Evolutionary conservation across 2,888 invertebrate species (phyloP), one percentile per base, ranked within the genome.

Genomic region (Drosophila rubida): DNA sequence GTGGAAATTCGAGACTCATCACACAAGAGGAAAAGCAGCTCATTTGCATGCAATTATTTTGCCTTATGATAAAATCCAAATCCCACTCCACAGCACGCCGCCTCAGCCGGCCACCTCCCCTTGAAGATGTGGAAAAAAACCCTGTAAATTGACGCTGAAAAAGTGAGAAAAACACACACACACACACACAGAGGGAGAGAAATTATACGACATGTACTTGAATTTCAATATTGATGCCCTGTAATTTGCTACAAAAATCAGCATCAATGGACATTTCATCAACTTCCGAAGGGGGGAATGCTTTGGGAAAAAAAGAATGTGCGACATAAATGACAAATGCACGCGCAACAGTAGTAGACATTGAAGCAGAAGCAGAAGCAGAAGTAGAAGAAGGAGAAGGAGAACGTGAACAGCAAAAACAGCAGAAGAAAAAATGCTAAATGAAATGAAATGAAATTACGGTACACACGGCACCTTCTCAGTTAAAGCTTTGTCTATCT

Each of bases 391-490:
- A 14, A 53, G 9, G 13, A 50, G 32, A 39, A 48, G 48, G 58
- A 53, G 39, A 53, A 58, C 49, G 48, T 37, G 53, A 45, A 48
- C 35, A 16, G 45, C 35, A 60, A 11, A 41, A 51, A n/a, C n/a
- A n/a, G n/a, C 23, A 60, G 57, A 59, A 41, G 67, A 66, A 57
- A 78, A 86, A 71, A 69, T 76, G 77, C 73, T 86, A 88, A 82
- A 82, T 88, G 88, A 82, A 82, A 81, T 87, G 87, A 80, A 80
- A 81, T 81, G 75, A 81, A 81, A 85, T 81, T 87, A 85, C 86
- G 86, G 66, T 61, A 66, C 41, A 58, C 45, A 46, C 22, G 35
- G 16, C 23, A 53, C 7, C 42, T 39, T 23, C 16, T 0, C 37
- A 27, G 46, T 25, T 13, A 23, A 1, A 54, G 11, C 23, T 23